Conservation (phyloP, 2,888 invertebrate species). For the Drosophila anceps region DNA sequence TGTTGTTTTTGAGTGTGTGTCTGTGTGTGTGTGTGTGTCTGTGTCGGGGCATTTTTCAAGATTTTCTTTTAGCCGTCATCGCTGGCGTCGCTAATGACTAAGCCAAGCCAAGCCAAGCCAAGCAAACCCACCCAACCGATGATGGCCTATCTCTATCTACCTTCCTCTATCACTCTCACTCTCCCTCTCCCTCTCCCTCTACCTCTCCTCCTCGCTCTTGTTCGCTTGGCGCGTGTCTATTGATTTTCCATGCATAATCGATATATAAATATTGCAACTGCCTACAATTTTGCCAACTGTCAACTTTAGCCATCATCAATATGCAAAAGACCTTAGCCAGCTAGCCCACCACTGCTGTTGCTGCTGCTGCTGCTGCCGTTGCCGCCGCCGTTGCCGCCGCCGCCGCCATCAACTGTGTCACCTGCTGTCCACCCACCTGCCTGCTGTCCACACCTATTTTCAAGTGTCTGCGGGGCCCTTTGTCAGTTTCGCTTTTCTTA, state of each 20-base stretch:
- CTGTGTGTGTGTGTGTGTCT: slow-evolving; percentile 15
- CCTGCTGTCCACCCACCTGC: slow-evolving; percentile 21
- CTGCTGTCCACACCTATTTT: slow-evolving; percentile 37
- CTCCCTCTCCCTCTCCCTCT: not conserved
- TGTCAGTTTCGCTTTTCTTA: slow-evolving; percentile 21
- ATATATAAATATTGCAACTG: slow-evolving; percentile 68
- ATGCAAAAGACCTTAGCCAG: not conserved
- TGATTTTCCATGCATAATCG: slow-evolving; percentile 69
- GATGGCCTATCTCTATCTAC: not conserved
- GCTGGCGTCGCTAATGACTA: slow-evolving; percentile 60
- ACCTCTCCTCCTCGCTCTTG: not conserved
- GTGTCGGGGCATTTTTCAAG: slow-evolving; percentile 43
- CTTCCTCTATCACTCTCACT: slow-evolving; percentile 2
- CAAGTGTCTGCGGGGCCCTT: slow-evolving; percentile 28
- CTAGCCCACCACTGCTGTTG: not conserved
- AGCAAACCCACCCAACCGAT: not conserved
- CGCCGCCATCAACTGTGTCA: not conserved
- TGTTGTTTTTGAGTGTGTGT: too few species aligned
- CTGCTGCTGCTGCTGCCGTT: too few species aligned
- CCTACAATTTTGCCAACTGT: slow-evolving; percentile 61
- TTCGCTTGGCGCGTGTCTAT: slow-evolving; percentile 50
- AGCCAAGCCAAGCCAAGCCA: slow-evolving; percentile 17
- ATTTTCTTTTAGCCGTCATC: slow-evolving; percentile 50
- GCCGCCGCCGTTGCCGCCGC: not conserved
- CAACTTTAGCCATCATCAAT: slow-evolving; percentile 37